A percentile compares a stretch with the other conserved stretches of the same genome.
Conservation (phyloP, 1,140 invertebrate species). For the Homalodisca vitripennis region DNA sequence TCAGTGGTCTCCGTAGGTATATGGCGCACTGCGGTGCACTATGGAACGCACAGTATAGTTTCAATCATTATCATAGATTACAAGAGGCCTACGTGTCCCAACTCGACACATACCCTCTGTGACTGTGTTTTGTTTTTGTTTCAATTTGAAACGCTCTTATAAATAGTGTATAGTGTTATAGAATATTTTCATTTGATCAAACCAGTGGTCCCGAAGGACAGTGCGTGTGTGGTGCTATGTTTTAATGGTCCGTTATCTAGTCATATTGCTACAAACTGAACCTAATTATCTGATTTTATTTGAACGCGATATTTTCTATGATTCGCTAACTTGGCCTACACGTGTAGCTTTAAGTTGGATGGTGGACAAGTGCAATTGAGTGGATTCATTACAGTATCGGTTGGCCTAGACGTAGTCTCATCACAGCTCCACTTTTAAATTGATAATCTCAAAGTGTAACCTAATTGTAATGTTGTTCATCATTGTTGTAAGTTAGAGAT, state of each 20-base stretch:
- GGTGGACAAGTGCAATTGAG: slow-evolving; percentile 28
- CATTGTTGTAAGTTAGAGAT: slow-evolving; percentile 29
- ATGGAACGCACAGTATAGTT: slow-evolving; percentile 28
- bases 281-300: slow-evolving; percentile 4
- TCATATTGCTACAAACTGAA: slow-evolving; percentile 18
- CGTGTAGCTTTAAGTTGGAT: slow-evolving; percentile 27
- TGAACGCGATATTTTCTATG: slow-evolving; percentile 3
- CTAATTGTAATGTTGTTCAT: slow-evolving; percentile 30
- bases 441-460: slow-evolving; percentile 27
- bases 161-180: slow-evolving; percentile 32
- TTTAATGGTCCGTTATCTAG: slow-evolving; percentile 22
- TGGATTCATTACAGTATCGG: not conserved
- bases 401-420: slow-evolving; percentile 25
- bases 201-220: not conserved
- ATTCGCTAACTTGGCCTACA: slow-evolving; percentile 28
- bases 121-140: slow-evolving; percentile 23
- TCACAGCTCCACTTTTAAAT: slow-evolving; percentile 27
- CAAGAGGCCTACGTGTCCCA: slow-evolving; percentile 1
- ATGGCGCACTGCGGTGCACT: slow-evolving; percentile 20
- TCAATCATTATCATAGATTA: slow-evolving; percentile 26
- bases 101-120: slow-evolving; percentile 13
- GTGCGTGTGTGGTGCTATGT: slow-evolving; percentile 28
- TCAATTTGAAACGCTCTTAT: slow-evolving; percentile 23
- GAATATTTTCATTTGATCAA: slow-evolving; percentile 11
- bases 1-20: slow-evolving; percentile 22